Conservation (phyloP, 2,113 vertebrate genomes). For the Burhinus bistriatus region DNA sequence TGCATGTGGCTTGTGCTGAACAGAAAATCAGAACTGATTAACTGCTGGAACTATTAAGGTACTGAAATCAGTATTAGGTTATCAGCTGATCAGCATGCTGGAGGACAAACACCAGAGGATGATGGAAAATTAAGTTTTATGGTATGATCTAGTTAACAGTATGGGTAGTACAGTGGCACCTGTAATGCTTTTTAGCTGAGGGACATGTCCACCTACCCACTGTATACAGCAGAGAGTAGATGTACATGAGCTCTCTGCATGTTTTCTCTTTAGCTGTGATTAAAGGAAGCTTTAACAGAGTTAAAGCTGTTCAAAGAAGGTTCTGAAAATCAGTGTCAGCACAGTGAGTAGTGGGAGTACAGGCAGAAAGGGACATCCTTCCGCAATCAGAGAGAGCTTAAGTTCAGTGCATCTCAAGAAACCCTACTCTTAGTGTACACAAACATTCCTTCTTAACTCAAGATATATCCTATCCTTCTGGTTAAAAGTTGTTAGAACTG, state of each 20-base stretch:
- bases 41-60: background rate
- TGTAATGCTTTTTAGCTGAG: background rate
- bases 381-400: accelerated
- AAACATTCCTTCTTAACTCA: background rate
- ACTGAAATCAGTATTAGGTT: background rate
- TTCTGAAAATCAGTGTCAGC: background rate
- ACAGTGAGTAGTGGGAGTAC: background rate
- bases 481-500: background rate
- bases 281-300: background rate
- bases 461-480: background rate
- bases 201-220: no score
- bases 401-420: background rate
- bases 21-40: background rate
- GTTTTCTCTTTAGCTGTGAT: background rate
- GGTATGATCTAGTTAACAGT: background rate
- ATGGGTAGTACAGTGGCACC: no score
- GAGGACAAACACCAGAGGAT: background rate
- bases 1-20: background rate
- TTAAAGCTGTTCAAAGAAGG: background rate
- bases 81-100: background rate
- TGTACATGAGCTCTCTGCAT: background rate
- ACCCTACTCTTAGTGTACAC: no score
- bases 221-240: background rate
- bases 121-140: background rate
- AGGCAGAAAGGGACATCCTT: background rate